Conservation (phyloP, 2,797 vertebrate genomes). For the Oreortyx pictus region DNA sequence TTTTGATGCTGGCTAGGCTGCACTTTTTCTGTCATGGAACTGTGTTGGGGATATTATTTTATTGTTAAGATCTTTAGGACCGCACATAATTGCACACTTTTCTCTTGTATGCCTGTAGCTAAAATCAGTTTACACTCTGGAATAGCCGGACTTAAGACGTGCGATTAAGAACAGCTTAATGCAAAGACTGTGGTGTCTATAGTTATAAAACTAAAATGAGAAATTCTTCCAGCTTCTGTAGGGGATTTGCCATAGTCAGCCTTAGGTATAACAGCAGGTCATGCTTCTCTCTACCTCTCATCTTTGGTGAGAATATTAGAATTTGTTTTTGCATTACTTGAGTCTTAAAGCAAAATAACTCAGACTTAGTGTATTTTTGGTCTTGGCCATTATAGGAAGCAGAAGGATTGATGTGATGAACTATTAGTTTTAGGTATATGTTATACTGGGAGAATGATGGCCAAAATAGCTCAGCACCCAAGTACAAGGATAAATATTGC, state of each 20-base stretch:
- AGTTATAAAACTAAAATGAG: neutral
- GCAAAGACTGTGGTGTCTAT: neutral
- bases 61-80: neutral
- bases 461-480: neutral
- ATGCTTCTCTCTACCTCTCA: neutral
- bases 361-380: neutral
- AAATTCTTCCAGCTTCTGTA: neutral
- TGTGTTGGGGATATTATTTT: neutral
- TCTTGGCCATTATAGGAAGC: neutral
- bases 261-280: neutral
- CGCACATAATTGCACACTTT: neutral
- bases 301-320: neutral
- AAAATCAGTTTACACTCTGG: neutral
- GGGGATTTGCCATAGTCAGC: neutral
- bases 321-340: neutral
- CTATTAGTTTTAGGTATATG: neutral
- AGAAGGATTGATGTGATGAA: neutral
- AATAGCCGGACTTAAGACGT: neutral
- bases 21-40: neutral
- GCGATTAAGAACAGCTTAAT: neutral
- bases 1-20: neutral
- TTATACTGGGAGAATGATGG: neutral
- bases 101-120: neutral
- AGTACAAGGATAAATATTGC: neutral
- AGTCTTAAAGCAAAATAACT: neutral